Evolutionary conservation across 2,113 vertebrate species (phyloP), one percentile per base, ranked within the genome.

Genomic region (Tympanuchus pallidicinctus): DNA sequence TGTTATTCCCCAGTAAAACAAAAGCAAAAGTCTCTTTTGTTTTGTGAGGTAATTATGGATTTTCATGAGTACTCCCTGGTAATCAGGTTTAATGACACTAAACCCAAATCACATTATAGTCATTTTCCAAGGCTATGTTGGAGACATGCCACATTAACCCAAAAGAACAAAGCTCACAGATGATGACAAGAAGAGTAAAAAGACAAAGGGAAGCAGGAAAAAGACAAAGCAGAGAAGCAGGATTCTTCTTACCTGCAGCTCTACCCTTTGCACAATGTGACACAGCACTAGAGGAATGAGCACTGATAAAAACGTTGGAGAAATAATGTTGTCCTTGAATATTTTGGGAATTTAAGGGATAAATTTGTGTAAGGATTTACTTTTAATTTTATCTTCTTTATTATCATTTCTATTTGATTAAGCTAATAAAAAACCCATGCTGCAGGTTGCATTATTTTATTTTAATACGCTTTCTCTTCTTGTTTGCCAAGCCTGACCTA

Each of bases 81-180:
- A 97, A 97, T 97, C 83, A 78, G 85, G 80, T 96, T 97, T 97
- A 97, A 97, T 85, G 93, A 92, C 83, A 94, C 76, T 92, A 92
- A 97, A 94, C 77, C 54, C 90, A 96, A 96, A 97, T 94, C 82
- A 54, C 90, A 96, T 96, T 96, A 96, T 93, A 93, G 93, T 93
- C 97, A 84, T 96, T 96, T 97, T 96, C 82, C 57, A 66, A 94
- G 88, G 61, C 93, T 70, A 18, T 86, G 71, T 70, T 93, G 86
- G 88, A 97, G 91, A 77, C n/a, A 83, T 72, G 93, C 89, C 38
- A 32, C 87, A 69, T 86, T 95, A 97, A 92, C 92, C 70, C 20
- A 20, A 91, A 90, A 79, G 86, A 94, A 84, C 47, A 89, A 94
- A 91, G 90, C 54, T 63, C 16, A 74, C 61, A 88, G 76, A 92